Percentiles rank a stretch among this genome's conserved stretches.
These are phyloP conservation scores for Remorina albescens DNA, from an alignment of 2,797 vertebrate genomes.

Conservation along the genomic window DNA sequence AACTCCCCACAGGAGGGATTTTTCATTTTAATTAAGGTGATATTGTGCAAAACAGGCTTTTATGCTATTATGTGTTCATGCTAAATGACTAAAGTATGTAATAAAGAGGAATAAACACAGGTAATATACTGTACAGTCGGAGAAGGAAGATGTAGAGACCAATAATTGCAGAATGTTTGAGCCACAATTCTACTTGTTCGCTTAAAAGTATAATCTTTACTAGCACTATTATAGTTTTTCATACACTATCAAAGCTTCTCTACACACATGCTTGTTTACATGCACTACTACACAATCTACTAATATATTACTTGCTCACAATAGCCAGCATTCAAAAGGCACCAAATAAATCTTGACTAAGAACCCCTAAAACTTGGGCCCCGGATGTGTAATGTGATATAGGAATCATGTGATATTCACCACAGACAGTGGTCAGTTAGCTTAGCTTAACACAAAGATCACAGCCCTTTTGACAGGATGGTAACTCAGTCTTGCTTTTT, in stretches of 20 bases:
- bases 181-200: constrained; percentile 15
- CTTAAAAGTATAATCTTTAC: neutral
- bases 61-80: neutral
- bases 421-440: too few species aligned
- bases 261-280: neutral
- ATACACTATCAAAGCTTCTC: neutral
- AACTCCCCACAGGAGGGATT: too few species aligned
- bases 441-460: too few species aligned
- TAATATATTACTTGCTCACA: neutral
- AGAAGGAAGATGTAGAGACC: neutral
- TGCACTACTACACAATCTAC: neutral
- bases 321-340: neutral
- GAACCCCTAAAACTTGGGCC: neutral
- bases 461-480: too few species aligned
- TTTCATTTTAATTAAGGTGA: neutral
- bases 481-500: neutral
- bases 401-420: too few species aligned
- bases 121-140: too few species aligned
- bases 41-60: neutral
- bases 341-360: neutral
- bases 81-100: neutral
- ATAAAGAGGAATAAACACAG: neutral
- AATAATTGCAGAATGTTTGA: constrained; percentile 13
- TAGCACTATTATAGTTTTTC: neutral
- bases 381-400: too few species aligned